A percentile compares a stretch with the other conserved stretches of the same genome.
Evolutionary conservation across 2,888 invertebrate genomes (phyloP).

Genomic region (Molanna angustata): DNA sequence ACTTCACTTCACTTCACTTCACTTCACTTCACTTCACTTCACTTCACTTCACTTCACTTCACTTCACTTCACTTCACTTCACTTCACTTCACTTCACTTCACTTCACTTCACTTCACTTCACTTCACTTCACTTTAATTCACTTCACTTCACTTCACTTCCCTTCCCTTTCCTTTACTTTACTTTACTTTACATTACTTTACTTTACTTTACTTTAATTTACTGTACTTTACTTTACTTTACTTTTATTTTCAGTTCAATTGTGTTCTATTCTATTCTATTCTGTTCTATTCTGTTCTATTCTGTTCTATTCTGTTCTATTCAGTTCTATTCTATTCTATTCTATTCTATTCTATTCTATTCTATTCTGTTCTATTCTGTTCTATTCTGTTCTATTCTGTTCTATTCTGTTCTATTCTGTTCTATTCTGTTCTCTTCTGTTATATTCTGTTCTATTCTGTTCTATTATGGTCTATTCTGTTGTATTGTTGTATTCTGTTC

Average conservation of each 20-base stretch:
- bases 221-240: not conserved
- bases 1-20: not conserved
- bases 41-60: not conserved
- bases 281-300: not conserved
- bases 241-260: not conserved
- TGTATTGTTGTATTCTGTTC: not conserved
- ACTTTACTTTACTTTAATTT: not conserved
- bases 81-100: not conserved
- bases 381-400: not conserved
- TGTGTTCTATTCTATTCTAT: not conserved
- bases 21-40: not conserved
- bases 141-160: too few relatives aligned
- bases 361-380: not conserved
- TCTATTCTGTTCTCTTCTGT: not conserved
- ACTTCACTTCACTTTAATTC: not conserved
- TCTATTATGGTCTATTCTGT: too few relatives aligned
- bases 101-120: not conserved
- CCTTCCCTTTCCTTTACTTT: not conserved
- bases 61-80: not conserved
- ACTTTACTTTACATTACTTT: not conserved
- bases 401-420: not conserved
- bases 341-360: not conserved
- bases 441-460: too few relatives aligned
- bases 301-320: not conserved
- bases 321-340: not conserved